Percentiles rank a stretch among this genome's conserved stretches.
phyloP scores from a whole-genome alignment of 2,797 vertebrate genomes.

The Kryptopterus vitreolus region DNA sequence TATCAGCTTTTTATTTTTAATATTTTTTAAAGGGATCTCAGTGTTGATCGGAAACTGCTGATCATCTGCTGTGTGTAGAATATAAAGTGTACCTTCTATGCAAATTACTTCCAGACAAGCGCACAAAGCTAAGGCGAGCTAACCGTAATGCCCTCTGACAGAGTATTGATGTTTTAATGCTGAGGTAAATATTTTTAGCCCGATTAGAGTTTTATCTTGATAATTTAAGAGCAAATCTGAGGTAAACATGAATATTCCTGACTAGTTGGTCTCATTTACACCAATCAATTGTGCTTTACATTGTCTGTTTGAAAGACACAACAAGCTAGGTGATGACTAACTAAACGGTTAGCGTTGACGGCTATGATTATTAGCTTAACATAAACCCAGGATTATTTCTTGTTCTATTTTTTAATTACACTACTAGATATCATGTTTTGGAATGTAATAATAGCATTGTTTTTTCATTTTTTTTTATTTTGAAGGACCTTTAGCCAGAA shows the following conservation, averaged over 20 bases:
- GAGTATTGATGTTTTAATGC: background rate
- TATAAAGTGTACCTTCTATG: too few relatives aligned
- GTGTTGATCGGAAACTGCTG: too few relatives aligned
- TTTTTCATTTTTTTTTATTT: background rate
- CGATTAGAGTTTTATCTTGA: background rate
- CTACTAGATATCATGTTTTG: background rate
- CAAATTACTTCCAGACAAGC: too few relatives aligned
- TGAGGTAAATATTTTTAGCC: background rate
- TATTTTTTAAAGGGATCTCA: too few relatives aligned
- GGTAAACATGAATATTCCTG: background rate
- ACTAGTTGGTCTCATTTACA: background rate
- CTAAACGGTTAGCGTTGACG: background rate
- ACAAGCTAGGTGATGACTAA: background rate
- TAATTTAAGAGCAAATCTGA: background rate
- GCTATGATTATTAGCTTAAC: background rate
- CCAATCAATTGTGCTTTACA: background rate
- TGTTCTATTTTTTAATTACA: background rate
- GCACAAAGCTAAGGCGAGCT: too few relatives aligned
- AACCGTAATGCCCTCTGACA: background rate
- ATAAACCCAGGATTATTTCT: background rate
- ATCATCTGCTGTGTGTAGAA: too few relatives aligned
- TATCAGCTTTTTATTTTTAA: too few relatives aligned
- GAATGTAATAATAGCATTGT: background rate
- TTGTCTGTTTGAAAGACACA: background rate
- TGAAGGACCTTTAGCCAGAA: too few relatives aligned